These are phyloP conservation scores for Gasterosteus aculeatus DNA, from an alignment of 2,113 vertebrate species.

Conservation along the genomic window DNA sequence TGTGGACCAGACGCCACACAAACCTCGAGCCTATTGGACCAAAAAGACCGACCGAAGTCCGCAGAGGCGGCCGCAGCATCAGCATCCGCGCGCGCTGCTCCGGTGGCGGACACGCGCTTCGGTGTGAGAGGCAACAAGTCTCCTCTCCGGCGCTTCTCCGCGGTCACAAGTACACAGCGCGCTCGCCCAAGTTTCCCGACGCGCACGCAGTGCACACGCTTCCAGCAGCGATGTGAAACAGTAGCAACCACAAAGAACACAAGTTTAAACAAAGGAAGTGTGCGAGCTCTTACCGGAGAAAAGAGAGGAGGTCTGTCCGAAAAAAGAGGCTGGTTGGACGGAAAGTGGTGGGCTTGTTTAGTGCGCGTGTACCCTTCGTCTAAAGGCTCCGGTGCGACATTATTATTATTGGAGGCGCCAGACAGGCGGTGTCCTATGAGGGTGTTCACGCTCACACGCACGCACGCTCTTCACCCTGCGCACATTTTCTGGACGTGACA, in stretches of 20 bases:
- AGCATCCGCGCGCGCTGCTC: not conserved
- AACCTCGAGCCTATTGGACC: not conserved
- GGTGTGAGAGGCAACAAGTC: constrained; percentile 67
- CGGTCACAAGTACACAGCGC: constrained; percentile 20
- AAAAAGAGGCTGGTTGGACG: not conserved
- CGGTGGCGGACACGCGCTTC: too few relatives aligned
- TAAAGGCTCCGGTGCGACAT: not conserved
- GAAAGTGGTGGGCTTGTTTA: constrained; percentile 45
- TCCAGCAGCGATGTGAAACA: not conserved
- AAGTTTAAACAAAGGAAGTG: constrained; percentile 37
- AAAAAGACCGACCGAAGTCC: not conserved
- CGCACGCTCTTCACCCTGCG: constrained; percentile 31
- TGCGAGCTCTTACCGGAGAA: constrained; percentile 53
- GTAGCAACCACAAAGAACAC: not conserved
- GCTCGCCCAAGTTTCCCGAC: constrained; percentile 36
- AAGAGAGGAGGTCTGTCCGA: constrained; percentile 21
- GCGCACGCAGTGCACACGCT: not conserved
- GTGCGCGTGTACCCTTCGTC: not conserved
- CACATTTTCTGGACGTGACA: constrained; percentile 42
- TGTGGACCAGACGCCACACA: not conserved
- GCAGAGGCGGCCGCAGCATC: not conserved
- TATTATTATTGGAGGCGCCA: not conserved
- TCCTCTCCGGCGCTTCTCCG: constrained; percentile 3
- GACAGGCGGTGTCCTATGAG: not conserved
- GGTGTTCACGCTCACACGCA: not conserved